A percentile compares a stretch with the other conserved stretches of the same genome.
phyloP scores from a whole-genome alignment of 2,113 vertebrate genomes.

The Elephas maximus region DNA sequence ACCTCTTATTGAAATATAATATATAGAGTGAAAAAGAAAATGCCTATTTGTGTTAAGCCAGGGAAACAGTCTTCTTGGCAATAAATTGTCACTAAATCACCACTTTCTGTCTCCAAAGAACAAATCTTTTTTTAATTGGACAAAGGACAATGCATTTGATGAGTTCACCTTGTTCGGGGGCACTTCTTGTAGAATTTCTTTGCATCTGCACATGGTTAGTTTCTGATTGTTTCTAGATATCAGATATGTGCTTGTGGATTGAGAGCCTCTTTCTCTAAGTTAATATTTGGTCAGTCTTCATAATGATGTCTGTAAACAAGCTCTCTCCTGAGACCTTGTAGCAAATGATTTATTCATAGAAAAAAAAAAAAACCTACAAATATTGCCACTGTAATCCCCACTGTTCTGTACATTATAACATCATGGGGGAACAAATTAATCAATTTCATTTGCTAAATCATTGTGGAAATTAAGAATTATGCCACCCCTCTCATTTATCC shows the following conservation, averaged over 20 bases:
- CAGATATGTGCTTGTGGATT: background rate
- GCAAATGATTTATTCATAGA: background rate
- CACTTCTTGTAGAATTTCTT: constrained; percentile 10
- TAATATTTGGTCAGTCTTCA: constrained; percentile 35
- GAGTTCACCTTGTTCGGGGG: background rate
- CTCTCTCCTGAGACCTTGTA: constrained; percentile 39
- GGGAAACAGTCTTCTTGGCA: constrained; percentile 39
- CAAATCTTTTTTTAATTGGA: background rate
- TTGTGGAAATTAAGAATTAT: constrained; percentile 64
- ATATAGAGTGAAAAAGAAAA: constrained; percentile 50
- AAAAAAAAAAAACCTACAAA: constrained; percentile 15
- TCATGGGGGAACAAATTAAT: background rate
- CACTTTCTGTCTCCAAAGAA: background rate
- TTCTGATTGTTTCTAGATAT: constrained; percentile 48
- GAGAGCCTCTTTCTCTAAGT: constrained; percentile 22
- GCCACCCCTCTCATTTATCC: background rate
- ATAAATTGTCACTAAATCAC: constrained; percentile 35
- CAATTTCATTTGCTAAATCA: background rate
- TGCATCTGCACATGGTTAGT: background rate
- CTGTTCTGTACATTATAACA: background rate
- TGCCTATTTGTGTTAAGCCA: background rate
- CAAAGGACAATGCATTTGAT: constrained; percentile 5
- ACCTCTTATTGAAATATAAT: constrained; percentile 60
- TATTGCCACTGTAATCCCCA: background rate
- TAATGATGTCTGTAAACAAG: constrained; percentile 45